phyloP scores from a whole-genome alignment of 2,113 vertebrate species.

The Daubentonia madagascariensis region DNA sequence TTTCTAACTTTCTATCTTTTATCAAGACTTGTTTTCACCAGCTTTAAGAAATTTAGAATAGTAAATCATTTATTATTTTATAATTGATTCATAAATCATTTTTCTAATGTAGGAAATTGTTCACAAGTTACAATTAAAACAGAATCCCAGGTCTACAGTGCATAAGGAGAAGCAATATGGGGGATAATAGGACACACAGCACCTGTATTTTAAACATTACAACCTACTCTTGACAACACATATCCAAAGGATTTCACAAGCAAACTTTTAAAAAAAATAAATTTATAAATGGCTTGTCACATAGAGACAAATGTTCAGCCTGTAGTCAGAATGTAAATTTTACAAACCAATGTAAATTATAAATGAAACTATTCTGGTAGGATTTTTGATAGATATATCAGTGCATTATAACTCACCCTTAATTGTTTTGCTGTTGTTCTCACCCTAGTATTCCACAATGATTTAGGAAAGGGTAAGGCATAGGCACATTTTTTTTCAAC shows the following conservation, averaged over 20 bases:
- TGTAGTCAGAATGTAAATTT: neutral
- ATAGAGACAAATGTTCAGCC: neutral
- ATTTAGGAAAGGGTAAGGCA: neutral
- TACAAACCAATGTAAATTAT: neutral
- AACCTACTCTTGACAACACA: neutral
- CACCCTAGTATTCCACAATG: neutral
- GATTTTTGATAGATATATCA: neutral
- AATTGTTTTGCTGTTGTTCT: neutral
- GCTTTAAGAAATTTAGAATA: neutral
- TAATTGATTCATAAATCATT: neutral
- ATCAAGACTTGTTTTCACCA: neutral
- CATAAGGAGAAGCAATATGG: neutral
- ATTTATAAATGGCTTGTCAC: neutral
- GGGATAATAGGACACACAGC: neutral
- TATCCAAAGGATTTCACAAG: neutral
- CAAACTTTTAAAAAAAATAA: neutral
- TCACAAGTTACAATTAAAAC: neutral
- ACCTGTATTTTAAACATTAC: neutral
- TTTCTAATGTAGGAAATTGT: neutral
- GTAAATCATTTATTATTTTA: neutral
- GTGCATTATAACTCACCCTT: neutral
- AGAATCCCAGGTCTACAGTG: neutral
- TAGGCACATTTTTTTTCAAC: neutral
- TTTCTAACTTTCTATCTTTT: neutral
- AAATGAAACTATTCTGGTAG: neutral